Evolutionary conservation across 2,113 vertebrate species (phyloP).

Genomic region (Hypomesus transpacificus): DNA sequence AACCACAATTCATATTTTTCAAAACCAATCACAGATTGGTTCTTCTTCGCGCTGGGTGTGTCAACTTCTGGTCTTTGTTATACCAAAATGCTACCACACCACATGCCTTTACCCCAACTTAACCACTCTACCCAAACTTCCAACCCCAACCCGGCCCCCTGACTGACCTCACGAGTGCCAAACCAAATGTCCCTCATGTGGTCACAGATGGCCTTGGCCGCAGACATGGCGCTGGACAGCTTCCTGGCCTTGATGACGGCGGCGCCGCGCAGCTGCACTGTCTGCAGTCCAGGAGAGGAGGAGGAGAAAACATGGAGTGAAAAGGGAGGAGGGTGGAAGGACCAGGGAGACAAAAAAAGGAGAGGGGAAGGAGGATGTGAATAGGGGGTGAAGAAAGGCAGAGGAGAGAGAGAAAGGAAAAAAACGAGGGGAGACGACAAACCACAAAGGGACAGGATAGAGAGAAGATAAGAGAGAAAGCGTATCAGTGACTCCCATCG

Average conservation of each 20-base stretch:
- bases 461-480: too few species aligned
- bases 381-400: not conserved
- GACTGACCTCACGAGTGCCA: constrained; percentile 87
- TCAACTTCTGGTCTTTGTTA: too few species aligned
- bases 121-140: not conserved
- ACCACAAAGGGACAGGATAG: too few species aligned
- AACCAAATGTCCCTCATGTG: constrained; percentile 96
- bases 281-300: constrained; percentile 65
- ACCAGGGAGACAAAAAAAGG: too few species aligned
- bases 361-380: not conserved
- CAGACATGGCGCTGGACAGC: constrained; percentile 97
- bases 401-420: not conserved
- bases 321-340: not conserved
- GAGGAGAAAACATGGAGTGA: not conserved
- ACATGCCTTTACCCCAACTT: too few species aligned
- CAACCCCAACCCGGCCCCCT: not conserved
- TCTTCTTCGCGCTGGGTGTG: too few species aligned
- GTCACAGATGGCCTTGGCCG: constrained; percentile 96
- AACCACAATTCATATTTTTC: too few species aligned
- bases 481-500: too few species aligned
- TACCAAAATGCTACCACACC: too few species aligned
- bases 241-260: constrained; percentile 96
- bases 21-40: too few species aligned
- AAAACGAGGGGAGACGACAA: too few species aligned
- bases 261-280: constrained; percentile 90